These are phyloP conservation scores for Torymus aiolomorphi DNA, from an alignment of 2,888 invertebrate species.

Conservation along the genomic window DNA sequence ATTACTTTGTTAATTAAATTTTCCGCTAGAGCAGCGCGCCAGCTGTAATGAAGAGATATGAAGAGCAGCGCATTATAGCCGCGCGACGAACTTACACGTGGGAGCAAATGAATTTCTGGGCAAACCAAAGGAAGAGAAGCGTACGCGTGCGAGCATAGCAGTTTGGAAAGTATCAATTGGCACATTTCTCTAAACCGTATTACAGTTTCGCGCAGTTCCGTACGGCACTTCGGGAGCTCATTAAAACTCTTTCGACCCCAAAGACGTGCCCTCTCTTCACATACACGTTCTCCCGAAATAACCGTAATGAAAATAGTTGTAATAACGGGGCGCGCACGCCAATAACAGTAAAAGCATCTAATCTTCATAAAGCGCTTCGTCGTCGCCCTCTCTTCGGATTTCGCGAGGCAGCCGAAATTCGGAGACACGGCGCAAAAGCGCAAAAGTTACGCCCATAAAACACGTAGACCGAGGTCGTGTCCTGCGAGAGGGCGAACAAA, in stretches of 20 bases:
- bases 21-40: neutral
- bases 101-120: conserved; percentile 26
- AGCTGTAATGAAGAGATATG: conserved; percentile 1
- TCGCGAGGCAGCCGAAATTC: neutral
- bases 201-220: neutral
- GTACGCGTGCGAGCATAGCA: conserved; percentile 3
- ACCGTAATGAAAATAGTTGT: conserved; percentile 51
- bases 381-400: conserved; percentile 32
- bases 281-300: neutral
- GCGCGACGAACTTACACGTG: neutral
- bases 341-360: conserved; percentile 66
- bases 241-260: conserved; percentile 43
- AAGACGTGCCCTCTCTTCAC: neutral
- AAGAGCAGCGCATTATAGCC: neutral
- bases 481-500: conserved; percentile 37
- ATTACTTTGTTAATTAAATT: no score
- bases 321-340: conserved; percentile 53
- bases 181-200: conserved; percentile 21
- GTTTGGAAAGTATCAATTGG: conserved; percentile 41
- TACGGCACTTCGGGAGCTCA: conserved; percentile 23
- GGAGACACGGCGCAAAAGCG: conserved; percentile 5
- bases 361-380: conserved; percentile 64
- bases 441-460: conserved; percentile 42
- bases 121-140: conserved; percentile 4
- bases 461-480: conserved; percentile 46